phyloP scores from a whole-genome alignment of 2,888 invertebrate genomes.

The Conomelus anceps region DNA sequence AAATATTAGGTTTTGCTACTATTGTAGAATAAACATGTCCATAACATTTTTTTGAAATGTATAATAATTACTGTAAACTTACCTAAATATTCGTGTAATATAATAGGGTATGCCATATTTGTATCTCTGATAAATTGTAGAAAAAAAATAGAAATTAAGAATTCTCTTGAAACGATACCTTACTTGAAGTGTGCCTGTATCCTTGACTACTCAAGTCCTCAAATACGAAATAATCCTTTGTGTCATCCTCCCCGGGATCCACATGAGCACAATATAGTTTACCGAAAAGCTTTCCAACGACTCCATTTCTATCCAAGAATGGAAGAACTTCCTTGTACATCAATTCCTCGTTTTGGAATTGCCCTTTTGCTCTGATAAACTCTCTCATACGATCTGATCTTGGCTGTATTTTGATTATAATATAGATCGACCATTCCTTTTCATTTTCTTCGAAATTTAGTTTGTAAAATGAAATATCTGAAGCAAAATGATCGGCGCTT shows the following conservation, averaged over 20 bases:
- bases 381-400: neutral
- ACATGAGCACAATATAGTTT: slow-evolving; percentile 8
- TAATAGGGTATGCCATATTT: no score
- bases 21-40: no score
- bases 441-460: neutral
- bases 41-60: no score
- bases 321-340: slow-evolving; percentile 18
- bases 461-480: neutral
- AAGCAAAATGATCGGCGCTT: slow-evolving; percentile 17
- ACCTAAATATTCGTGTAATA: no score
- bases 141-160: no score
- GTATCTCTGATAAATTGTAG: no score
- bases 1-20: no score
- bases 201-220: slow-evolving; percentile 33
- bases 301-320: slow-evolving; percentile 5
- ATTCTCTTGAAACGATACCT: neutral
- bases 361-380: neutral
- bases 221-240: slow-evolving; percentile 33
- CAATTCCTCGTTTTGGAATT: slow-evolving; percentile 19
- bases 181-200: neutral
- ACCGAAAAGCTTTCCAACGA: slow-evolving; percentile 3
- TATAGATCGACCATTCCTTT: neutral
- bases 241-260: neutral
- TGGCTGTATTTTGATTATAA: slow-evolving; percentile 19
- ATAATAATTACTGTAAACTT: no score